phyloP scores from a whole-genome alignment of 2,888 invertebrate genomes.

The Tiliacea citrago region DNA sequence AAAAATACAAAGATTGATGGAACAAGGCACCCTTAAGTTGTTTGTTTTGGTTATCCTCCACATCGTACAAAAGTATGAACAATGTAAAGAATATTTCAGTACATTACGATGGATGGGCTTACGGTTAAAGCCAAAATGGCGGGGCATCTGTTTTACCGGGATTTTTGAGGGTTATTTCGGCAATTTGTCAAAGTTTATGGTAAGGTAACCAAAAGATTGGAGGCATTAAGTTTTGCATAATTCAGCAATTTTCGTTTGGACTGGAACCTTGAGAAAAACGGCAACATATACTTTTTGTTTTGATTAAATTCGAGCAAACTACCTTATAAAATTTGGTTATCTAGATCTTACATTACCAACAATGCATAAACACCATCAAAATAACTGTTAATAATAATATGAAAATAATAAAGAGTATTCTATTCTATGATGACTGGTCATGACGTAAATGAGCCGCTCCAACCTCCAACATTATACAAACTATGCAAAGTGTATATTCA shows the following conservation, averaged over 20 bases:
- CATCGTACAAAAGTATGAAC: slow-evolving; percentile 36
- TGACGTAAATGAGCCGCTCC: neutral
- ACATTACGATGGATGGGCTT: slow-evolving; percentile 34
- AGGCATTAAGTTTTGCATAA: slow-evolving; percentile 12
- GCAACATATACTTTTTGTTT: neutral
- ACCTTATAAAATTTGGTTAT: neutral
- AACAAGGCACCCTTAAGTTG: slow-evolving; percentile 24
- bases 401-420: no score
- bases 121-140: slow-evolving; percentile 19
- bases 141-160: slow-evolving; percentile 17
- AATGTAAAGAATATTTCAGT: slow-evolving; percentile 30
- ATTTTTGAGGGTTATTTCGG: slow-evolving; percentile 11
- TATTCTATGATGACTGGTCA: no score
- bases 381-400: neutral
- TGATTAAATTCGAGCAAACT: neutral
- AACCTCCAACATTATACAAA: neutral
- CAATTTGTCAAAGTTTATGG: slow-evolving; percentile 32
- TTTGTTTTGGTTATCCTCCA: slow-evolving; percentile 37
- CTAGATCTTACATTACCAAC: neutral
- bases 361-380: no score
- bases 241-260: neutral
- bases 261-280: neutral
- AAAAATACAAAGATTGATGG: slow-evolving; percentile 45
- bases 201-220: neutral
- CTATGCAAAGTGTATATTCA: neutral